Evolutionary conservation across 2,113 vertebrate species (phyloP).

Genomic region (Tychaedon coryphoeus): DNA sequence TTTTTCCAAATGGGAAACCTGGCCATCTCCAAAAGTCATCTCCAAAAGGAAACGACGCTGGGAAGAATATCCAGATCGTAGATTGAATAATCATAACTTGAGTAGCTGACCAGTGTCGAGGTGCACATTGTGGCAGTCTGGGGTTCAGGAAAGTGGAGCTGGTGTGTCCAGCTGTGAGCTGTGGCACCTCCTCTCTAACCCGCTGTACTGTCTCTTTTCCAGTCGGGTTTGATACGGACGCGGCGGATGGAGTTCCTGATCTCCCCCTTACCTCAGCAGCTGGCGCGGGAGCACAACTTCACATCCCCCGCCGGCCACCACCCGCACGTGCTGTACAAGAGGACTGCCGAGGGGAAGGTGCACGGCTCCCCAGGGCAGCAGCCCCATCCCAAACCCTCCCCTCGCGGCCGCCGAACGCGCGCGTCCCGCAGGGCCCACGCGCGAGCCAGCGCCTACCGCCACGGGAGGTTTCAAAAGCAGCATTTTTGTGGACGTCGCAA

Average conservation of each 20-base stretch:
- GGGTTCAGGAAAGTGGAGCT: background rate
- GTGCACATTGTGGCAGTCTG: background rate
- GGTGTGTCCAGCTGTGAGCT: background rate
- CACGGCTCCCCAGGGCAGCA: slow-evolving; percentile 39
- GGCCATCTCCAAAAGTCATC: no score
- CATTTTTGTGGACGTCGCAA: slow-evolving; percentile 98
- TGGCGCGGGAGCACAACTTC: slow-evolving; percentile 88
- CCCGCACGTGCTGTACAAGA: slow-evolving; percentile 91
- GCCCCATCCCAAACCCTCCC: slow-evolving; percentile 11
- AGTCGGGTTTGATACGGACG: slow-evolving; percentile 93
- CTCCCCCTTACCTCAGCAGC: slow-evolving; percentile 85
- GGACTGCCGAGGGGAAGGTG: slow-evolving; percentile 83
- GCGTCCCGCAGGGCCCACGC: slow-evolving; percentile 35
- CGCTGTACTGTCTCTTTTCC: slow-evolving; percentile 2
- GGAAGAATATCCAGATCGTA: background rate
- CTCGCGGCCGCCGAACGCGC: slow-evolving; percentile 4
- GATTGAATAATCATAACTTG: background rate
- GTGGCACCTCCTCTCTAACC: background rate
- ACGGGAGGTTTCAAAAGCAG: slow-evolving; percentile 80
- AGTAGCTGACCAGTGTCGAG: background rate
- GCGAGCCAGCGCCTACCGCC: slow-evolving; percentile 64
- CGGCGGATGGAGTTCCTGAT: slow-evolving; percentile 89
- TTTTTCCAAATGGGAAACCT: background rate
- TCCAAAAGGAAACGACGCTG: background rate
- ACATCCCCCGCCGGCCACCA: slow-evolving; percentile 84